These are phyloP conservation scores for Melipona quadrifasciata DNA, from an alignment of 1,140 invertebrate genomes.

Conservation along the genomic window DNA sequence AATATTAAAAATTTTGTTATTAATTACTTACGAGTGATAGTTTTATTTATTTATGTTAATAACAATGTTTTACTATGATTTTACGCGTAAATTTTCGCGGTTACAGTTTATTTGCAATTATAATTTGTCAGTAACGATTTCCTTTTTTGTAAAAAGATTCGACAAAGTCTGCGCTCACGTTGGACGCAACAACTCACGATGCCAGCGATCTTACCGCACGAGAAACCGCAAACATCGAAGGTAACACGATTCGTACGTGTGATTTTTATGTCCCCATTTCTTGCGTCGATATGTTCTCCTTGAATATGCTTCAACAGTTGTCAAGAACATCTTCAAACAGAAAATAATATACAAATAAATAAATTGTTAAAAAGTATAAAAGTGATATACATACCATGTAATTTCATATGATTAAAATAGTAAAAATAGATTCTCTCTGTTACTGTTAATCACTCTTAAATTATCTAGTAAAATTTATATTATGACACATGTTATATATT, in stretches of 20 bases:
- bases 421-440: too few species aligned
- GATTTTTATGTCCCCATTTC: constrained; percentile 38
- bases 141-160: constrained; percentile 69
- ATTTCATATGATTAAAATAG: neutral
- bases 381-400: neutral
- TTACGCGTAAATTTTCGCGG: neutral
- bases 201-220: constrained; percentile 77
- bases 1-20: neutral
- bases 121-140: constrained; percentile 33
- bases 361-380: neutral
- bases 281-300: constrained; percentile 4
- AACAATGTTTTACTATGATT: neutral
- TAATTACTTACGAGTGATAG: neutral
- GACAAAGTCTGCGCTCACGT: constrained; percentile 73
- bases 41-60: neutral
- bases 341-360: neutral
- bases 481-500: neutral
- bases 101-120: constrained; percentile 12
- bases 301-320: neutral
- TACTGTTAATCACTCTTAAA: neutral
- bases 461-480: neutral
- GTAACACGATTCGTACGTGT: constrained; percentile 72
- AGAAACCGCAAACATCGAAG: constrained; percentile 79
- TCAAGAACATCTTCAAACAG: neutral
- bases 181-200: constrained; percentile 78